Base-by-base conservation (phyloP, 2,797 vertebrate genomes). In the Myoxocephalus aenaeus region DNA sequence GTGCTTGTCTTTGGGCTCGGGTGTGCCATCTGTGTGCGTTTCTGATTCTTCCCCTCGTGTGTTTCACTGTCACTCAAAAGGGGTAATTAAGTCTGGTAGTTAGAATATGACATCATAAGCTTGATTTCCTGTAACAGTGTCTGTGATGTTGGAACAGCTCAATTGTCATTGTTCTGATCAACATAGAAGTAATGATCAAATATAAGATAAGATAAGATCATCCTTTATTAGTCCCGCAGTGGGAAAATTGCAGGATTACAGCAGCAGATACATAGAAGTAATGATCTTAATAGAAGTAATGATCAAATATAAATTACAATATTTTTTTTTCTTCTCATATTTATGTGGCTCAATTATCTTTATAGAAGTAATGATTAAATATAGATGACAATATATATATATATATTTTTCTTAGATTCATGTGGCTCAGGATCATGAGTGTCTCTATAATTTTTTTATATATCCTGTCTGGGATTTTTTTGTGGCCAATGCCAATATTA, bases 1-100 rank as follows among this genome's bases (percentile, higher is more conserved):
- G 72, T 64, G 76, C 57, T 74, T 17, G 76, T 81, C 78, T 86
- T 70, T 77, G 22, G 8, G 29, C n/a, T 70, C 40, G 64, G 63
- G 59, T 71, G 57, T 62, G 65, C 88, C 67, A 79, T 89, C 87
- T 84, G 84, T 79, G 70, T 73, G 59, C 86, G 70, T 86, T 70
- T 82, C 36, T 61, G 46, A 27, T 29, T 42, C 61, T 36, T 65
- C 62, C 50, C 12, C 22, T 75, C 44, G 17, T 32, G 46, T 72
- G 65, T 78, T 83, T 87, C 44, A 77, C 59, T 63, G 58, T 75
- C 67, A 34, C 59, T 67, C 32, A 62, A 36, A 2, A 1, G 44
- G 59, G 48, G 17, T 70, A 71, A 70, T 68, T 1, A 76, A 38
- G 2, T 58, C 20, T 56, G 20, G 7, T 25, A 38, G 25, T 42